phyloP scores from a whole-genome alignment of 2,113 vertebrate species.

The Oryzias curvinotus region DNA sequence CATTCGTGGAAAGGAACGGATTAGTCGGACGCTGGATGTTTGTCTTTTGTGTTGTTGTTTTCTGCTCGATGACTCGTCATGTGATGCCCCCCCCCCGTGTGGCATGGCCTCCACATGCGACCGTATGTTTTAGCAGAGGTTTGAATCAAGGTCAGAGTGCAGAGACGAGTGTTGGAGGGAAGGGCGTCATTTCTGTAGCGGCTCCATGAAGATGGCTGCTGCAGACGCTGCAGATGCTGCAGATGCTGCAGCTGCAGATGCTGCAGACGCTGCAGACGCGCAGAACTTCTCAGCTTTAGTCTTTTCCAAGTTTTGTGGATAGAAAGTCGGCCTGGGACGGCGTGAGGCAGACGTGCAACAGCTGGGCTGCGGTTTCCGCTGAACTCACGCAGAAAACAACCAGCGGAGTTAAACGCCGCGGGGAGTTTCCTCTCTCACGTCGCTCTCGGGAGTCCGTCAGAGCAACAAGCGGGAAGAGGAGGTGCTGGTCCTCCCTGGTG shows the following conservation, averaged over 20 bases:
- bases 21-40: conserved; percentile 10
- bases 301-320: neutral
- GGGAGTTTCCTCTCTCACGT: neutral
- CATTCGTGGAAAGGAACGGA: conserved; percentile 21
- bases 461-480: neutral
- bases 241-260: neutral
- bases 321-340: neutral
- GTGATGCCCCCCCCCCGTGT: conserved; percentile 20
- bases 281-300: neutral
- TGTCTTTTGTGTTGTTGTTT: conserved; percentile 6
- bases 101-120: neutral
- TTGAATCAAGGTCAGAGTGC: conserved; percentile 17
- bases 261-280: neutral
- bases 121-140: conserved; percentile 10
- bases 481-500: neutral
- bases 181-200: conserved; percentile 14
- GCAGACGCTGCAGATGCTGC: neutral
- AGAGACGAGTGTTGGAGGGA: neutral
- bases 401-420: neutral
- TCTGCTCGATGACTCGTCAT: conserved; percentile 25
- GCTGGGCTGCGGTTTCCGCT: neutral
- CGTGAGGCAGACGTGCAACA: neutral
- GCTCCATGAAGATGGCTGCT: conserved; percentile 10
- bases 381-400: neutral
- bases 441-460: neutral